Evolutionary conservation across 2,888 invertebrate genomes (phyloP).

Genomic region (Ichneumon xanthorius): DNA sequence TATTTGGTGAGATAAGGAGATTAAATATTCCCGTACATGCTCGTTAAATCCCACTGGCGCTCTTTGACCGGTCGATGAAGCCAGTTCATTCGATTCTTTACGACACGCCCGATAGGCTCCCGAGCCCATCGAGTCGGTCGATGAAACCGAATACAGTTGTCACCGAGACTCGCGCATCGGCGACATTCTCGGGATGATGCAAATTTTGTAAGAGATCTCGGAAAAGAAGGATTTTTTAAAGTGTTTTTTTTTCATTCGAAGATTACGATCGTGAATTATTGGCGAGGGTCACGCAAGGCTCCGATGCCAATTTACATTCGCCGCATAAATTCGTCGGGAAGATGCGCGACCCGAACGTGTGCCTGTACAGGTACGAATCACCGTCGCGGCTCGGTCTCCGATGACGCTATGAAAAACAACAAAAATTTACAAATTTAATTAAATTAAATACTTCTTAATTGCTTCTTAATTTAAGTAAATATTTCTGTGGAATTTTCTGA

Average conservation of each 20-base stretch:
- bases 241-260: slow-evolving; percentile 6
- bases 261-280: slow-evolving; percentile 36
- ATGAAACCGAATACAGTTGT: slow-evolving; percentile 32
- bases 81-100: slow-evolving; percentile 9
- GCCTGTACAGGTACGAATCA: slow-evolving; percentile 12
- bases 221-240: neutral
- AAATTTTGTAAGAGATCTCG: neutral
- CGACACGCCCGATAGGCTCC: neutral
- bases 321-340: neutral
- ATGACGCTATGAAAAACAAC: slow-evolving; percentile 27
- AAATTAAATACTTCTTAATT: too few species aligned
- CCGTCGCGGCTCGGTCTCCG: slow-evolving; percentile 30
- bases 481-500: neutral
- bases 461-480: too few species aligned
- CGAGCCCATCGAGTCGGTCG: neutral
- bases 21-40: slow-evolving; percentile 35
- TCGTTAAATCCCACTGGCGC: slow-evolving; percentile 1
- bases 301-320: neutral
- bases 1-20: slow-evolving; percentile 50
- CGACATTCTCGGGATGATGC: slow-evolving; percentile 13
- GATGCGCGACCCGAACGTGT: neutral
- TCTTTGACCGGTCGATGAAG: slow-evolving; percentile 14
- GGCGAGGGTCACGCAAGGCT: slow-evolving; percentile 16
- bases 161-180: slow-evolving; percentile 4
- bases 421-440: neutral